A percentile compares a stretch with the other conserved stretches of the same genome.
phyloP scores from a whole-genome alignment of 92 coral and sea anemone species.

The Muricea muricata region DNA sequence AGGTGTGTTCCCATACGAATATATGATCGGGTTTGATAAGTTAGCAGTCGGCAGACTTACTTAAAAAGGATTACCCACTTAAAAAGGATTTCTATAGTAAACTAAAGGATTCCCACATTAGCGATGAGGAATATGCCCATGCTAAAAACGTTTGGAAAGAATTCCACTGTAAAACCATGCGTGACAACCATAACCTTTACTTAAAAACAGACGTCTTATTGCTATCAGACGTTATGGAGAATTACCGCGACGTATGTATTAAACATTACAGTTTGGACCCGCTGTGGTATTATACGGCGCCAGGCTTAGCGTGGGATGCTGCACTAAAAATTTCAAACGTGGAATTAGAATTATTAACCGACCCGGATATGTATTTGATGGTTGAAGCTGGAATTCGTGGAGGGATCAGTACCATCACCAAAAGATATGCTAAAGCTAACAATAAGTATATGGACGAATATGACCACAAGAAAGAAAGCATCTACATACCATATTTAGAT shows the following conservation, averaged over 20 bases:
- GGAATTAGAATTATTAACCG: too few species aligned
- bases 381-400: too few species aligned
- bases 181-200: slow-evolving; percentile 45
- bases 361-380: too few species aligned
- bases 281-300: slow-evolving; percentile 37
- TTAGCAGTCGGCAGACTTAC: background rate
- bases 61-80: too few species aligned
- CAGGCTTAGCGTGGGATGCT: slow-evolving; percentile 46
- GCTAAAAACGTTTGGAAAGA: slow-evolving; percentile 30
- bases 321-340: too few species aligned
- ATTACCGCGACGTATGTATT: background rate
- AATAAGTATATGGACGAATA: too few species aligned
- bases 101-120: background rate
- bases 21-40: background rate
- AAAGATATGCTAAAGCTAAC: too few species aligned
- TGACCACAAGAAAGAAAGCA: too few species aligned
- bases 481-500: too few species aligned
- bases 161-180: background rate
- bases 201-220: slow-evolving; percentile 29
- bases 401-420: too few species aligned
- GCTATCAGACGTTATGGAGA: background rate
- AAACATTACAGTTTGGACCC: slow-evolving; percentile 31
- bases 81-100: slow-evolving; percentile 19
- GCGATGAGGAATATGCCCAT: slow-evolving; percentile 35
- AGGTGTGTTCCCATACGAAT: slow-evolving; percentile 50